phyloP scores from a whole-genome alignment of 2,797 vertebrate species.

The Eospalax fontanierii region DNA sequence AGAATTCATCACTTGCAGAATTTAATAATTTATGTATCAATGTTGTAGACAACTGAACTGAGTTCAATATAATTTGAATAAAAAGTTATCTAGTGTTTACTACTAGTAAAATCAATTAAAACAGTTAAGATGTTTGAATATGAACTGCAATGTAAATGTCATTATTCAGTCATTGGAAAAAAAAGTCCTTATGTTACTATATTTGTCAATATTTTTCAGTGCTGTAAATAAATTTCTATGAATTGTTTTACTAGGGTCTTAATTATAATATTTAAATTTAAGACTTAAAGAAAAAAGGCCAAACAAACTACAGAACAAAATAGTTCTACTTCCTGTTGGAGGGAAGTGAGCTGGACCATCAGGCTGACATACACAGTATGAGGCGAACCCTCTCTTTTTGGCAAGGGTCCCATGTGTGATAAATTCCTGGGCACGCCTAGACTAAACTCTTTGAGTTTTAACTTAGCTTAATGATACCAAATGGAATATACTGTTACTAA shows the following conservation, averaged over 20 bases:
- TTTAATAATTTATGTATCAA: background rate
- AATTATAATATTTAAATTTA: conserved; percentile 44
- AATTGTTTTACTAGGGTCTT: background rate
- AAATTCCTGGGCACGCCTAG: background rate
- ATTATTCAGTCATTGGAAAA: background rate
- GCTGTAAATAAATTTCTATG: background rate
- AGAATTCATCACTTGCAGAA: background rate
- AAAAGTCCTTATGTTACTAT: background rate
- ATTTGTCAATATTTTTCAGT: conserved; percentile 12
- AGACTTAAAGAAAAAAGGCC: background rate
- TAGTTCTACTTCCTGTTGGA: background rate
- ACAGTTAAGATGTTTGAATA: background rate
- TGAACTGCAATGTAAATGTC: conserved; percentile 1
- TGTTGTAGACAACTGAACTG: background rate
- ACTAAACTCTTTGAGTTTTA: background rate
- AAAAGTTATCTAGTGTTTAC: background rate
- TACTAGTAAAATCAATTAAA: conserved; percentile 4
- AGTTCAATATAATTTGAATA: conserved; percentile 7
- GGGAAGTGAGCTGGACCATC: background rate
- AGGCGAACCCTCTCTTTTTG: background rate
- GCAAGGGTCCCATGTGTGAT: background rate
- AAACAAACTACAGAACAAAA: background rate
- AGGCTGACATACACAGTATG: background rate
- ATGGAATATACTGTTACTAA: background rate
- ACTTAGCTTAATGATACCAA: background rate